Base-by-base conservation (phyloP, 2,888 invertebrate genomes). In the Steromphala cineraria region DNA sequence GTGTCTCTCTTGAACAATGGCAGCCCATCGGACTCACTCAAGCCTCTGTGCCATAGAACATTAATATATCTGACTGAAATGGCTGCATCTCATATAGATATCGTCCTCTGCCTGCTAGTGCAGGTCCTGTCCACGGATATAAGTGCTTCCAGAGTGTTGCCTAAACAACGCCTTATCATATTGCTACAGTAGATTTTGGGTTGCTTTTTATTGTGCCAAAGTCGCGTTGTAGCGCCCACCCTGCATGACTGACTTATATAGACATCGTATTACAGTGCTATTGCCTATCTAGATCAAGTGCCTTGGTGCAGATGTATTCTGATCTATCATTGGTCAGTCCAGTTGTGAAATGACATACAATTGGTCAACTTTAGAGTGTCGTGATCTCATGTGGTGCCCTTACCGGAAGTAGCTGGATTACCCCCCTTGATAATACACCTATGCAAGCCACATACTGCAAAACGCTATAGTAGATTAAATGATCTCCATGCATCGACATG, bases 201-300 rank as follows among this genome's bases (percentile, higher is more conserved):
- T 71, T 71, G 71, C 71, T 71, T 31, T 71, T 19, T 71, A 71
- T 46, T 71, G 71, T 71, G 71, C 71, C 71, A 71, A 71, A 71
- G 71, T 36, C 31, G 71, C 71, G 19, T 10, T 19, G 36, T 71
- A 31, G 31, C 71, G 71, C n/a, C 67, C 31, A 36, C 31, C 28
- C 4, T 71, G 71, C 71, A 71, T 71, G 71, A 71, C 62, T 28
- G 28, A 62, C 24, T 8, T 31, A 67, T 71, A 36, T 71, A 71
- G 71, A 71, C 71, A 36, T n/a, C 71, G 36, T 71, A 71, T 71
- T 71, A 71, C 71, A 71, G 71, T 71, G 71, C 71, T 71, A 71
- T 71, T 71, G 71, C 36, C 71, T 71, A 31, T n/a, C 71, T 71
- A 71, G 71, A 71, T 71, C 71, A 71, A 71, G 31, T 71, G 71